Percentiles rank a stretch among this genome's conserved stretches.
Conservation (phyloP, 2,113 vertebrate species). For the Camelus bactrianus region DNA sequence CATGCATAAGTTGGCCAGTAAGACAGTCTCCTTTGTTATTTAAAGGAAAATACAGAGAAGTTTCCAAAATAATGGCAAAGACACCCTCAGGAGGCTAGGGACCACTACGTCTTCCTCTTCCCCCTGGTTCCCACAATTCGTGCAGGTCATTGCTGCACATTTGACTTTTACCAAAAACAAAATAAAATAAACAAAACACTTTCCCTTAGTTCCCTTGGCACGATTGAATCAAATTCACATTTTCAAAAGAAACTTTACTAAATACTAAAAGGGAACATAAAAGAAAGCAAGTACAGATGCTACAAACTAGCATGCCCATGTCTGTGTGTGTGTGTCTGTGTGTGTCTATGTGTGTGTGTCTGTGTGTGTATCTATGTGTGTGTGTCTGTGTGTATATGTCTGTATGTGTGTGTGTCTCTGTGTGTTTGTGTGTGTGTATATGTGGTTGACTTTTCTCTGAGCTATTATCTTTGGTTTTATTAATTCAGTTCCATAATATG, state of each 20-base stretch:
- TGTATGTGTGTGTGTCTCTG: background rate
- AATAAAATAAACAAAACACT: background rate
- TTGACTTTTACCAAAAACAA: background rate
- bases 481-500: background rate
- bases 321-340: background rate
- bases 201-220: background rate
- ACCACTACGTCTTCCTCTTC: background rate
- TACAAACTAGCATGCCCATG: background rate
- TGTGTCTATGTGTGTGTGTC: background rate
- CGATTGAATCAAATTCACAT: background rate
- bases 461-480: background rate
- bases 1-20: background rate
- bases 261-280: background rate
- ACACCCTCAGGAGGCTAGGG: too few species aligned
- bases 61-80: background rate
- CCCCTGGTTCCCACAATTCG: background rate
- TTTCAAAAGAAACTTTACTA: background rate
- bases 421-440: too few species aligned
- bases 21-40: background rate
- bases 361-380: too few species aligned
- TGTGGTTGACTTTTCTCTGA: background rate
- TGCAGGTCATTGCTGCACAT: background rate
- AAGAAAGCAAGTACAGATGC: background rate
- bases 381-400: too few species aligned
- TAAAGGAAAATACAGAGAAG: background rate